Base-by-base conservation (phyloP, 2,888 invertebrate genomes). In the Nemotelus pantherinus region DNA sequence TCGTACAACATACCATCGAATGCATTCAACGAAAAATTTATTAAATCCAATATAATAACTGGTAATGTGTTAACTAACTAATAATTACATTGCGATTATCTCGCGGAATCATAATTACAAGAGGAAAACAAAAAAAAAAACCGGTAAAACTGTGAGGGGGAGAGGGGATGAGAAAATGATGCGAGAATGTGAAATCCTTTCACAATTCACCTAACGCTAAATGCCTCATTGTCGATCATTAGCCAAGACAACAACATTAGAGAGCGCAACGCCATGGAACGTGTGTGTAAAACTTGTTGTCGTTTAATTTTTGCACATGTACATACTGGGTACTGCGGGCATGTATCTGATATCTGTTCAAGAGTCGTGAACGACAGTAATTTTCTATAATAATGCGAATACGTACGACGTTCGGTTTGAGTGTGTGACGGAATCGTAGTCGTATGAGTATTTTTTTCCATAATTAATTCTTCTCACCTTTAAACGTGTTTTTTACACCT, bases 381-480 rank as follows among this genome's bases (percentile, higher is more conserved):
- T 70, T 70, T 70, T 70, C 70, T 55, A 25, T 25, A 25, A 25
- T 25, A 25, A 25, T 25, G 57, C 10, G 57, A 25, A 10, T 7
- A 7, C 25, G 25, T 25, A 25, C 25, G 25, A 25, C 25, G 25
- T 25, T 25, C 25, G 25, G 25, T 25, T 25, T 25, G 25, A 25
- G 25, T 25, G 25, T 25, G 25, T 25, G 1, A 25, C 25, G 25
- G 25, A 25, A 25, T 25, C 25, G 25, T 25, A 25, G 25, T 25
- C 1, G 25, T 25, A 57, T 67, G 57, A 65, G 10, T 39, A 72
- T 45, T 25, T 72, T 72, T 72, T 72, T n/a, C n/a, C 48, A 60
- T 60, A 72, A 72, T 72, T 72, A 72, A 72, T 72, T 72, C 53
- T 72, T 60, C 72, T 72, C 72, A 72, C 72, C 44, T 72, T 71